Base-by-base conservation (phyloP, 2,888 invertebrate genomes). In the Orchesella flavescens region DNA sequence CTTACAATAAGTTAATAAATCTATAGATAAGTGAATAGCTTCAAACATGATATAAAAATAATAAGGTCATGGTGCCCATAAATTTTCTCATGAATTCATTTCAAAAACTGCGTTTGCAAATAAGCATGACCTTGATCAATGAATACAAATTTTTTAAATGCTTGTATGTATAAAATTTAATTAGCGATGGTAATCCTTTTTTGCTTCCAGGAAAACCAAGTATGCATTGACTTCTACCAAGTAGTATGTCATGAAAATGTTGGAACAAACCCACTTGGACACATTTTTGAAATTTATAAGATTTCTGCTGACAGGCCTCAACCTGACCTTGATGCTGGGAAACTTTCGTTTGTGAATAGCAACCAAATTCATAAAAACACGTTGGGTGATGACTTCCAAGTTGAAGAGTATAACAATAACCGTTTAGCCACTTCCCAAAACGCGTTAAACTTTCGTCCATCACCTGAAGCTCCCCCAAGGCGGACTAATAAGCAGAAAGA, bases 181-280 rank as follows among this genome's bases (percentile, higher is more conserved):
- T n/a, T n/a, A n/a, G n/a, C n/a, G n/a, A n/a, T n/a, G n/a, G n/a
- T n/a, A n/a, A n/a, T n/a, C 46, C 46, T 46, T 46, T 46, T 4
- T 4, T n/a, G 57, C 2, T 10, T 78, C 17, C 66, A 88, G 88
- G 88, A 88, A 63, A 87, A 87, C 59, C 85, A 87, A 79, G 88
- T 88, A 1, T 88, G 88, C 65, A 87, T 87, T 34, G 88, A 88
- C 71, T 88, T 85, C 76, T 87, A 87, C 71, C 87, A 88, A 85
- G 88, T 88, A 0, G 87, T 85, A 24, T 88, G 88, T 43, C 87
- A 87, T 53, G 76, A 75, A 0, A 79, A 83, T 21, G 46, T 75
- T n/a, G 86, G 87, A 15, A 84, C 84, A n/a, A 86, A 86, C 59
- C 85, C 87, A 13, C 84, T 87, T n/a, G 88, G 87, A 12, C 87